Base-by-base conservation (phyloP, 2,797 vertebrate species). In the Trachurus trachurus region DNA sequence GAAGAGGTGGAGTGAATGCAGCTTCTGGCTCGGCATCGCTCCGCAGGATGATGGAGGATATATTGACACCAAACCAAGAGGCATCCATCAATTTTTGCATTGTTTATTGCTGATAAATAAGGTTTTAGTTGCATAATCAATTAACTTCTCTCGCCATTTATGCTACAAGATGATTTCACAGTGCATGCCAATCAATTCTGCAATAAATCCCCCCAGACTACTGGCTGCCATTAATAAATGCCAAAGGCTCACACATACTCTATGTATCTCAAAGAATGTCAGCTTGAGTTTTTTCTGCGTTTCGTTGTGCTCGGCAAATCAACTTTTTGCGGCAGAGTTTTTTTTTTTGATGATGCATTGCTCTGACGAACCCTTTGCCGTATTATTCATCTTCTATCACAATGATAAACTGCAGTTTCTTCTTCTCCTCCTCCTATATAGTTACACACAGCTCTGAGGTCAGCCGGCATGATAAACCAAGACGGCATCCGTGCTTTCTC, bases 41-140 rank as follows among this genome's bases (percentile, higher is more conserved):
- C 47, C 11, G 45, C 6, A 10, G 21, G 22, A 66, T 78, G 69
- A 82, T 65, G 56, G 62, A 70, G 72, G 70, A 68, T 13, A 40
- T 53, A 78, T 16, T 76, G 54, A 10, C 60, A 67, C 66, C 31
- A 56, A 77, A 71, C 21, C 45, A 63, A 21, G 15, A 76, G 21
- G 11, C 71, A 66, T 85, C 80, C 40, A 50, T 88, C 65, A 75
- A 66, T 76, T 61, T 29, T 61, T 76, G 9, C 61, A 56, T 80
- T 78, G 71, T 84, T 83, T 86, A 74, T 85, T 68, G 73, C 63
- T 71, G 73, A 83, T 78, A 74, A 80, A 85, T 85, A 26, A 83
- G 80, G 54, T 74, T 89, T 73, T 56, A 71, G 70, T 42, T 73
- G 69, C 73, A 73, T 68, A 67, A 86, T 84, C 69, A 71, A 83